A percentile compares a stretch with the other conserved stretches of the same genome.
Evolutionary conservation across 2,113 vertebrate species (phyloP).

Genomic region (Elaphurus davidianus): DNA sequence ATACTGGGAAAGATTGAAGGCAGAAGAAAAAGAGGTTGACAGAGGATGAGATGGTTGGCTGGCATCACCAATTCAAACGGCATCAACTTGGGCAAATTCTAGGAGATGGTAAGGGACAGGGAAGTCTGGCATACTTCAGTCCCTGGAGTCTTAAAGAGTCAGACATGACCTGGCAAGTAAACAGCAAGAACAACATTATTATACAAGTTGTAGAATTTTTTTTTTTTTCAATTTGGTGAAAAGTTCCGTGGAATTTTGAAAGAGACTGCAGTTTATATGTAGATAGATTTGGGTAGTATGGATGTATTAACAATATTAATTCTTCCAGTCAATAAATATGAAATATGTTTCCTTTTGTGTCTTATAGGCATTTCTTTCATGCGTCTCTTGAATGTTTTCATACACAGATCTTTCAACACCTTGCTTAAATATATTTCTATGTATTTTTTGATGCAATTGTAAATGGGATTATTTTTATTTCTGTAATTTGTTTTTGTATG

Average conservation of each 20-base stretch:
- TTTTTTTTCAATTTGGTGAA: background rate
- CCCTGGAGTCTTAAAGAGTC: background rate
- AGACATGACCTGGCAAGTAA: background rate
- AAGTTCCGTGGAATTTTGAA: background rate
- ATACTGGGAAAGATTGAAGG: background rate
- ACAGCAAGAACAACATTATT: background rate
- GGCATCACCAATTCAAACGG: background rate
- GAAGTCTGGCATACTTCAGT: background rate
- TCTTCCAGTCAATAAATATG: background rate
- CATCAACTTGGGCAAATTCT: background rate
- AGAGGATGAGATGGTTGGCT: background rate
- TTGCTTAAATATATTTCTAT: background rate
- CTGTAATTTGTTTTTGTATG: background rate
- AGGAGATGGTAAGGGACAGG: background rate
- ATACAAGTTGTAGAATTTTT: background rate
- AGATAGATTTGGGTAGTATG: background rate
- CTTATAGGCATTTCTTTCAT: background rate
- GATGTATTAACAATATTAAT: background rate
- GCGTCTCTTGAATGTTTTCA: background rate
- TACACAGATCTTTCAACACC: background rate
- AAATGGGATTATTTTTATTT: background rate
- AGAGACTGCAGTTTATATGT: background rate
- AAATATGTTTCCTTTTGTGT: background rate
- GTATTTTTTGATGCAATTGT: background rate
- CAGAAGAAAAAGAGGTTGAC: background rate